Evolutionary conservation across 1,140 invertebrate species (phyloP).

Genomic region (Caenorhabditis latens): DNA sequence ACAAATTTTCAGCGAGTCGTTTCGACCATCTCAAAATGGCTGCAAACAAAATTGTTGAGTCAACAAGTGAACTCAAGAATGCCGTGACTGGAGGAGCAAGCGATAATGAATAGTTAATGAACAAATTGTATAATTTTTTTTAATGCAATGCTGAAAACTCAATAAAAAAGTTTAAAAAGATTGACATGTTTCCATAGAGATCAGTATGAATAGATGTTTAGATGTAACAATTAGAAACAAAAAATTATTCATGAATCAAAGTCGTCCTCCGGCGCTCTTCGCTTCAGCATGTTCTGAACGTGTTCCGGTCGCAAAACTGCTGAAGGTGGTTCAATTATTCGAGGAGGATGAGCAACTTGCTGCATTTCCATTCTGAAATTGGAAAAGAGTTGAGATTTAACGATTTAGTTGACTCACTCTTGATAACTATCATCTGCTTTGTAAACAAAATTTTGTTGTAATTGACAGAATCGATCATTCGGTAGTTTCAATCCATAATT

Average conservation of each 20-base stretch:
- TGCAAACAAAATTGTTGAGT: constrained; percentile 42
- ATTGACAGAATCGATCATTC: constrained; percentile 57
- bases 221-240: not conserved
- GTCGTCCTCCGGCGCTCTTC: constrained; percentile 40
- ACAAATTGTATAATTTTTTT: not conserved
- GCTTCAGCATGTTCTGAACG: constrained; percentile 47
- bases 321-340: constrained; percentile 7
- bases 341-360: not conserved
- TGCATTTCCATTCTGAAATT: constrained; percentile 28
- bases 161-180: not conserved
- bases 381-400: too few relatives aligned
- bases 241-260: constrained; percentile 32
- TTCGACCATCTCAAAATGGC: constrained; percentile 49
- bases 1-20: not conserved
- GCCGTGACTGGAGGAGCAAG: constrained; percentile 14
- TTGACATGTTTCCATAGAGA: not conserved
- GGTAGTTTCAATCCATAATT: constrained; percentile 65
- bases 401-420: not conserved
- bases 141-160: not conserved
- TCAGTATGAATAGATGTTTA: constrained; percentile 23
- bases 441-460: constrained; percentile 58
- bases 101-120: not conserved
- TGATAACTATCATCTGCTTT: constrained; percentile 51
- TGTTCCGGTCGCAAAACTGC: constrained; percentile 30
- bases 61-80: constrained; percentile 42